Conservation (phyloP, 2,888 invertebrate species). For the Cancer borealis region DNA sequence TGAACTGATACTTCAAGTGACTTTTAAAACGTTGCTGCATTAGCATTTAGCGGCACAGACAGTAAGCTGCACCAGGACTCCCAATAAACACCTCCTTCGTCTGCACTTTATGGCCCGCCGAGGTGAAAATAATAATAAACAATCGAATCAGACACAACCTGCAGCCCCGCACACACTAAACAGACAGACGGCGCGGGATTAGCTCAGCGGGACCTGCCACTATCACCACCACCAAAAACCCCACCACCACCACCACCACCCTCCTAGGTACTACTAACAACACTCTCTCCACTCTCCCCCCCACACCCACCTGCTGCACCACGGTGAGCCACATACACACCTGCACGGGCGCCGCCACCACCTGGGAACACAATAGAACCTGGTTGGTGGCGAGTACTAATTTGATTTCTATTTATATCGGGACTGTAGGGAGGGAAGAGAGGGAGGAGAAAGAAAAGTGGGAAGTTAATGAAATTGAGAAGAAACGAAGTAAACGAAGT, state of each 20-base stretch:
- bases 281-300: neutral
- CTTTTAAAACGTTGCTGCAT: slow-evolving; percentile 9
- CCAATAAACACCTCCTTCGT: neutral
- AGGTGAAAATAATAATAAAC: neutral
- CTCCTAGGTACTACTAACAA: neutral
- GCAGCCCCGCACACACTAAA: neutral
- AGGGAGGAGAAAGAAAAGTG: neutral
- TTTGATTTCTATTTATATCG: neutral
- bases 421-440: neutral
- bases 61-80: neutral
- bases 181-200: neutral
- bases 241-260: neutral
- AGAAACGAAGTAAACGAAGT: neutral
- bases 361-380: neutral
- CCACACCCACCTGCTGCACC: neutral
- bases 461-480: neutral
- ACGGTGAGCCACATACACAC: neutral
- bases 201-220: neutral
- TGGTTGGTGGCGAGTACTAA: neutral
- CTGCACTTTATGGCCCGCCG: neutral
- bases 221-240: neutral
- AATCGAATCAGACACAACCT: neutral
- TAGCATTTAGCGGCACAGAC: slow-evolving; percentile 21
- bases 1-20: slow-evolving; percentile 15
- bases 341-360: neutral